These are phyloP conservation scores for Harpalus rubripes DNA, from an alignment of 2,888 invertebrate genomes.

Conservation along the genomic window DNA sequence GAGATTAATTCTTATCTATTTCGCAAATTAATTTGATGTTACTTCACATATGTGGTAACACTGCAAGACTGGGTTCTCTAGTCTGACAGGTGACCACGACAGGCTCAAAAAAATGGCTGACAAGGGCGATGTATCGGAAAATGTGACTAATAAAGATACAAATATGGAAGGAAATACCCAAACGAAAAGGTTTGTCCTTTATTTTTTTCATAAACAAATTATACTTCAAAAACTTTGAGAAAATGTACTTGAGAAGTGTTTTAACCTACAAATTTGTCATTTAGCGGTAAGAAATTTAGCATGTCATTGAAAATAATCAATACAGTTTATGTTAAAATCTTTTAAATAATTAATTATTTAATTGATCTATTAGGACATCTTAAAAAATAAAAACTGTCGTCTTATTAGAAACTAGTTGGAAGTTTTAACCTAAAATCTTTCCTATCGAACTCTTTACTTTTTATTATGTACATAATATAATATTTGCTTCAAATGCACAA, in stretches of 20 bases:
- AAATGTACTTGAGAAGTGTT: background rate
- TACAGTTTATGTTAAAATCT: conserved; percentile 58
- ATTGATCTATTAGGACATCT: background rate
- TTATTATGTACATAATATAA: no score
- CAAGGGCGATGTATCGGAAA: conserved; percentile 77
- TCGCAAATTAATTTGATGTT: background rate
- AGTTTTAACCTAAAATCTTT: conserved; percentile 41
- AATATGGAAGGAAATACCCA: conserved; percentile 77
- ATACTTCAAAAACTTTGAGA: background rate
- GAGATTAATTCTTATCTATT: background rate
- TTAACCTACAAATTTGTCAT: conserved; percentile 62
- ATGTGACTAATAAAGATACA: conserved; percentile 78
- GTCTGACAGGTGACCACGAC: conserved; percentile 18
- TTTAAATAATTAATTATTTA: conserved; percentile 43
- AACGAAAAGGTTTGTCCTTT: conserved; percentile 77
- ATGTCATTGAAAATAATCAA: conserved; percentile 66
- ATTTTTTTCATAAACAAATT: background rate
- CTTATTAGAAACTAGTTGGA: background rate
- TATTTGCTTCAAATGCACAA: no score
- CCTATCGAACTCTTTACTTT: background rate
- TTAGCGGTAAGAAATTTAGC: conserved; percentile 59
- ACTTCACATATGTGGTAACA: conserved; percentile 16
- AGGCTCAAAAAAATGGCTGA: conserved; percentile 77
- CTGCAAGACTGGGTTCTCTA: background rate
- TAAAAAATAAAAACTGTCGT: background rate